These are phyloP conservation scores for Galerucella nymphaeae DNA, from an alignment of 2,888 invertebrate genomes.

Conservation along the genomic window DNA sequence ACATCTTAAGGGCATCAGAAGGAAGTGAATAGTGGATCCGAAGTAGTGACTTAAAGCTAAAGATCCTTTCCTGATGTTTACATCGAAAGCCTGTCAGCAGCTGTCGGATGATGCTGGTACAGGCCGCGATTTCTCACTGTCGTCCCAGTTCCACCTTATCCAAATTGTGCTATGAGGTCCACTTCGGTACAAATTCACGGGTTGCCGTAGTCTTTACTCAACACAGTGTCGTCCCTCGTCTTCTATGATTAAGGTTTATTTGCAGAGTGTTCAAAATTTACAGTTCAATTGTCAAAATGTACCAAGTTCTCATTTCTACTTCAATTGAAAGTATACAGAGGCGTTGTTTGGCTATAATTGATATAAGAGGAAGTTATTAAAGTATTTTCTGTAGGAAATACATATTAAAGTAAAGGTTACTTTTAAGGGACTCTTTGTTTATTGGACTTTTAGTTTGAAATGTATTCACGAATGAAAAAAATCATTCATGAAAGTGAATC, in stretches of 20 bases:
- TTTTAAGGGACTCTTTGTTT: no score
- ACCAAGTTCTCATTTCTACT: no score
- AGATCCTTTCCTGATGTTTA: slow-evolving; percentile 53
- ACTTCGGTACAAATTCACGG: slow-evolving; percentile 57
- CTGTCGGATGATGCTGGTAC: slow-evolving; percentile 57
- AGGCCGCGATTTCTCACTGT: slow-evolving; percentile 62
- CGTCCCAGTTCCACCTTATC: slow-evolving; percentile 59
- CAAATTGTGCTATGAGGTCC: slow-evolving; percentile 57
- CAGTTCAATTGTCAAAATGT: no score
- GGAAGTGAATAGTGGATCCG: slow-evolving; percentile 36
- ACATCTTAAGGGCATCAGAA: slow-evolving; percentile 41
- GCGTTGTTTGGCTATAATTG: no score
- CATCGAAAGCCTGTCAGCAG: slow-evolving; percentile 58
- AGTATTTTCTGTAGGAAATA: no score
- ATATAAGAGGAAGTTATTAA: no score
- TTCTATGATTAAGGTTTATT: not conserved
- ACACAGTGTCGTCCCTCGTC: slow-evolving; percentile 32
- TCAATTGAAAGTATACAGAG: no score
- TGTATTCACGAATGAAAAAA: no score
- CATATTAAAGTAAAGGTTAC: no score
- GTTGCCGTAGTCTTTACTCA: slow-evolving; percentile 23
- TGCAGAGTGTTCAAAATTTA: not conserved
- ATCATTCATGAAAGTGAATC: no score
- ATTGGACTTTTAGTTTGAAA: no score
- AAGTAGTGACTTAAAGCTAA: slow-evolving; percentile 44